These are phyloP conservation scores for Myioborus melanocephalus DNA, from an alignment of 2,797 vertebrate species.

Conservation along the genomic window DNA sequence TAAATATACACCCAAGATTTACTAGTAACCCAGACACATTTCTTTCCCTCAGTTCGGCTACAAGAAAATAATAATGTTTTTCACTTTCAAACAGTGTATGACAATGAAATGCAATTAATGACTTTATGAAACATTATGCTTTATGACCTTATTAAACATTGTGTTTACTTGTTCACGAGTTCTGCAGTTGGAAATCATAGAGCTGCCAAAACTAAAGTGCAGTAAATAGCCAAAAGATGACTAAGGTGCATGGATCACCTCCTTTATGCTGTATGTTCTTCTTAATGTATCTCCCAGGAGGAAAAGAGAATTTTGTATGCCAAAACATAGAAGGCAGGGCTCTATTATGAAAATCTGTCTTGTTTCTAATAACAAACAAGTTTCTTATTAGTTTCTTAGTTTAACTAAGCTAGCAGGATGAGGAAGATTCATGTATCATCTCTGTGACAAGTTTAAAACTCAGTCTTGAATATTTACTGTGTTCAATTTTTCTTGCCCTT, in stretches of 20 bases:
- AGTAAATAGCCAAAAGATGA: neutral
- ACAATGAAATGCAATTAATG: slow-evolving; percentile 8
- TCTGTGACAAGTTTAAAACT: neutral
- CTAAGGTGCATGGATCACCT: neutral
- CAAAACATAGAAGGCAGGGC: neutral
- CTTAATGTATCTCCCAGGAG: neutral
- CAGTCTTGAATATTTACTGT: neutral
- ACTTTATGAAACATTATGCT: neutral
- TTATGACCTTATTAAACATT: neutral
- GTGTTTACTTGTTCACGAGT: neutral
- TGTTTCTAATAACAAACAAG: neutral
- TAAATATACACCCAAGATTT: neutral
- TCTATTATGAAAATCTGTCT: neutral
- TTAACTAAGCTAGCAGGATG: neutral
- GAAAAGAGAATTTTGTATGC: neutral
- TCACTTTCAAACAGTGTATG: neutral
- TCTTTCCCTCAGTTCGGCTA: neutral
- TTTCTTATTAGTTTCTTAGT: neutral
- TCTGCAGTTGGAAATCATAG: neutral
- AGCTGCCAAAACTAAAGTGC: neutral
- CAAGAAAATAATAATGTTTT: neutral
- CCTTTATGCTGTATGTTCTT: neutral
- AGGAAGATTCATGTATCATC: neutral
- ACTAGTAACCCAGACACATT: neutral
- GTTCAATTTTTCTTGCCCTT: neutral